Evolutionary conservation across 2,888 invertebrate genomes (phyloP).

Genomic region (Trissolcus brochymenae): DNA sequence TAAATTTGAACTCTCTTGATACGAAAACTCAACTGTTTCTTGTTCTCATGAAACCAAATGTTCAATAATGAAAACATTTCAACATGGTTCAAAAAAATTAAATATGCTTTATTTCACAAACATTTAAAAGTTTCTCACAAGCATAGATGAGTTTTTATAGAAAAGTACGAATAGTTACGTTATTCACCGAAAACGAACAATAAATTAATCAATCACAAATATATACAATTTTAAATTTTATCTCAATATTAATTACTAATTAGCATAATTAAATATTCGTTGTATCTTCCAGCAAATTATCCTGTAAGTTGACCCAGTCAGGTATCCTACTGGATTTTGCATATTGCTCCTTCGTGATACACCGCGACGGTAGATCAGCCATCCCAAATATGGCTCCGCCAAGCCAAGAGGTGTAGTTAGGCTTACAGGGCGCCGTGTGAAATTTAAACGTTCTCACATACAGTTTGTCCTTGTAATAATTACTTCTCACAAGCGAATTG

Average conservation of each 20-base stretch:
- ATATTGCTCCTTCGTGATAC: conserved; percentile 86
- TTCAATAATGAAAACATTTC: too few species aligned
- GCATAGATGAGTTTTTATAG: neutral
- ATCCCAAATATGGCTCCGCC: conserved; percentile 89
- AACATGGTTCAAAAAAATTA: too few species aligned
- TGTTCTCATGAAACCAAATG: too few species aligned
- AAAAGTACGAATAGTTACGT: neutral
- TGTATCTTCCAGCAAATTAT: conserved; percentile 74
- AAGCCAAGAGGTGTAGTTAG: conserved; percentile 91
- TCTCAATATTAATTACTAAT: neutral
- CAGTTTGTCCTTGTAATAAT: conserved; percentile 81
- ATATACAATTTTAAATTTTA: neutral
- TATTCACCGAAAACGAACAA: neutral
- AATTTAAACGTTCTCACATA: conserved; percentile 85
- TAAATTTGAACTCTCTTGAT: conserved; percentile 18
- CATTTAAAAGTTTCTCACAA: too few species aligned
- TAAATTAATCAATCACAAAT: neutral
- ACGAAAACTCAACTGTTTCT: neutral
- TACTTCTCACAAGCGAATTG: conserved; percentile 80
- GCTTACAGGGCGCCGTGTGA: conserved; percentile 87
- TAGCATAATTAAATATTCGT: conserved; percentile 19
- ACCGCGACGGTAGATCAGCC: conserved; percentile 83
- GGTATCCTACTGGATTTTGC: conserved; percentile 83
- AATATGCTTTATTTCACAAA: too few species aligned
- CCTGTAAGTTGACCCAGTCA: conserved; percentile 87